A percentile compares a stretch with the other conserved stretches of the same genome.
These are phyloP conservation scores for Linnaemya vulpina DNA, from an alignment of 2,888 invertebrate genomes.

Conservation along the genomic window DNA sequence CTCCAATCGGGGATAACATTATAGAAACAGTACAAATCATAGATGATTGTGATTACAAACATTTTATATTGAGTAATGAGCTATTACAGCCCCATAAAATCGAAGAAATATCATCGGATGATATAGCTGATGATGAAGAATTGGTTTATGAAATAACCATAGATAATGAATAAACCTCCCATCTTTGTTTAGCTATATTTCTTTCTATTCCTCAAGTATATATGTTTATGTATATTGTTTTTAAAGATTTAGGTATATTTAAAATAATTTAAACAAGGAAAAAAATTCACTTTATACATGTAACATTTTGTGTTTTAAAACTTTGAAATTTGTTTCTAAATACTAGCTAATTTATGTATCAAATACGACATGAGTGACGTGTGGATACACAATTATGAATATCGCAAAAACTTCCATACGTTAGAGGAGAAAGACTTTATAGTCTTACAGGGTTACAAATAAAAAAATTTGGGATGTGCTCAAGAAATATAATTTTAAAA, in stretches of 20 bases:
- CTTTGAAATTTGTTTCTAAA: background rate
- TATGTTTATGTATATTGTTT: slow-evolving; percentile 16
- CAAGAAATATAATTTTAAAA: too few relatives aligned
- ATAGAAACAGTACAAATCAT: slow-evolving; percentile 63
- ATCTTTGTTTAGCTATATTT: background rate
- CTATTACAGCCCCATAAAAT: slow-evolving; percentile 54
- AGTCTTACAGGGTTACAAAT: too few relatives aligned
- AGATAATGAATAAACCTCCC: slow-evolving; percentile 66
- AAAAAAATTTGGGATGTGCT: too few relatives aligned
- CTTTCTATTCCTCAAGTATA: slow-evolving; percentile 5
- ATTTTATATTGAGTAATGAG: slow-evolving; percentile 57
- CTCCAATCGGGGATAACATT: slow-evolving; percentile 22
- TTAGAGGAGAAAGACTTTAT: background rate
- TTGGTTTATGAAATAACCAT: slow-evolving; percentile 71
- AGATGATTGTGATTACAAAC: slow-evolving; percentile 60
- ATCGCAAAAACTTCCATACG: too few relatives aligned
- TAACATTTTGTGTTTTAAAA: background rate
- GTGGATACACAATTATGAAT: too few relatives aligned
- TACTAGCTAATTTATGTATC: too few relatives aligned
- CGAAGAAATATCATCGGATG: slow-evolving; percentile 49
- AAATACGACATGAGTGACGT: too few relatives aligned
- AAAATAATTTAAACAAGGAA: slow-evolving; percentile 22
- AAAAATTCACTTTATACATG: background rate
- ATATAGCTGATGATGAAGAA: slow-evolving; percentile 60
- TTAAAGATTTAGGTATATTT: slow-evolving; percentile 38